A percentile compares a stretch with the other conserved stretches of the same genome.
Conservation (phyloP, 2,888 invertebrate genomes). For the Cantharis nigra region DNA sequence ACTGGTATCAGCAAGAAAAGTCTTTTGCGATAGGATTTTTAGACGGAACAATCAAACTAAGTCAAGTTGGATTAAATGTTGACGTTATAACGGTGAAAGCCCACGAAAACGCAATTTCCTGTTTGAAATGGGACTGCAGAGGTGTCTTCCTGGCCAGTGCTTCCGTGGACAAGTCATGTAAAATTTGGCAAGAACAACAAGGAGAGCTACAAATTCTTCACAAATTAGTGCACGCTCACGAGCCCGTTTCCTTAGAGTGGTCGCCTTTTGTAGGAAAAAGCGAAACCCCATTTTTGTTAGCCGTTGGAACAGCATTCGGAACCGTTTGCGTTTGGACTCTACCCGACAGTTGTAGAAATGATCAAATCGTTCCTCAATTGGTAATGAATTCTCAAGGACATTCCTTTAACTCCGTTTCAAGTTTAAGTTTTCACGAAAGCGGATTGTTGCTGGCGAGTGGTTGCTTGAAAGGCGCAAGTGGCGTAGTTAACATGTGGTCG, state of each 20-base stretch:
- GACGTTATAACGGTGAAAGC: slow-evolving; percentile 50
- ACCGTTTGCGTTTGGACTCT: slow-evolving; percentile 58
- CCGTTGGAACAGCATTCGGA: slow-evolving; percentile 61
- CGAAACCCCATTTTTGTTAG: slow-evolving; percentile 52
- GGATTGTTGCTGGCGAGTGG: slow-evolving; percentile 63
- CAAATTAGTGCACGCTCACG: slow-evolving; percentile 55
- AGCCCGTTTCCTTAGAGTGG: slow-evolving; percentile 60
- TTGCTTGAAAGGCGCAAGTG: slow-evolving; percentile 52
- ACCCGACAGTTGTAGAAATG: slow-evolving; percentile 42
- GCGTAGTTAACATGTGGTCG: slow-evolving; percentile 65
- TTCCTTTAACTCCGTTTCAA: slow-evolving; percentile 59
- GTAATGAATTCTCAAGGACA: slow-evolving; percentile 60
- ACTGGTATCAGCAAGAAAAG: slow-evolving; percentile 62
- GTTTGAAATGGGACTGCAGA: slow-evolving; percentile 59
- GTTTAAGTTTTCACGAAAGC: slow-evolving; percentile 58
- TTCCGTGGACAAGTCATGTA: slow-evolving; percentile 56
- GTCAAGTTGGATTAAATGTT: slow-evolving; percentile 48
- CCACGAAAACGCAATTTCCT: slow-evolving; percentile 54
- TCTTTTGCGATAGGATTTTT: slow-evolving; percentile 61
- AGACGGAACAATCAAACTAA: slow-evolving; percentile 60
- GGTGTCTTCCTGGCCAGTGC: slow-evolving; percentile 60
- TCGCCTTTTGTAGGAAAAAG: slow-evolving; percentile 57
- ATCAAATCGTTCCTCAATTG: slow-evolving; percentile 44
- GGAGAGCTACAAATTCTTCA: slow-evolving; percentile 51
- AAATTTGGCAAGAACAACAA: slow-evolving; percentile 53